phyloP scores from a whole-genome alignment of 2,797 vertebrate species.

The Salmo trutta region DNA sequence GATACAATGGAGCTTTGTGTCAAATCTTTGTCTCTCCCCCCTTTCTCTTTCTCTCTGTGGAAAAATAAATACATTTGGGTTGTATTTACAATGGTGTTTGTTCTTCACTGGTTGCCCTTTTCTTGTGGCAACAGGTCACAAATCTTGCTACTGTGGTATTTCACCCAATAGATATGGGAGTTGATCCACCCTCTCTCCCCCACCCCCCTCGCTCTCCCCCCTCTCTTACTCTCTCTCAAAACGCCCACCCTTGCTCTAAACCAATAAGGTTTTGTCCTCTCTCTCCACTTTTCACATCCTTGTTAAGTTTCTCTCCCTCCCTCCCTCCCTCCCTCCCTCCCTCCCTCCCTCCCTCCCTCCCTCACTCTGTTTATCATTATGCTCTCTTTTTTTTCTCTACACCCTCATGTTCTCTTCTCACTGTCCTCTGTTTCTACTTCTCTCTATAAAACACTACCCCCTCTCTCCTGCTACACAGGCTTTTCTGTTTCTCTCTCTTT shows the following conservation, averaged over 20 bases:
- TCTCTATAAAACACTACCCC: no score
- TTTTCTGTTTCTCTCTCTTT: no score
- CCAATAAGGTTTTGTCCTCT: neutral
- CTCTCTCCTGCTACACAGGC: no score
- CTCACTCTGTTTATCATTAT: neutral
- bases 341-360: neutral
- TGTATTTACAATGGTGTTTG: no score
- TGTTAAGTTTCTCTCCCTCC: neutral
- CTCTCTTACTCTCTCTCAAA: neutral
- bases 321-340: neutral
- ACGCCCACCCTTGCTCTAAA: neutral
- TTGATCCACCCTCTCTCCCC: no score
- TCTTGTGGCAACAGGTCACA: no score
- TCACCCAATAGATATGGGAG: no score
- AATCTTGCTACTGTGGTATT: no score
- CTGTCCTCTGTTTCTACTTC: neutral
- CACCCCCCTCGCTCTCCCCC: neutral
- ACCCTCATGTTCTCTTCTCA: neutral
- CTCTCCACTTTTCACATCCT: neutral
- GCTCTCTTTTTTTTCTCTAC: neutral
- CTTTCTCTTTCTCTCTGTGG: no score
- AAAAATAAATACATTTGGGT: no score
- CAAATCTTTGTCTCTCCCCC: neutral
- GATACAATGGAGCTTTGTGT: neutral
- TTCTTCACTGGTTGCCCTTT: no score